Percentiles rank a stretch among this genome's conserved stretches.
Evolutionary conservation across 2,113 vertebrate genomes (phyloP).

Genomic region (Clarias magur): DNA sequence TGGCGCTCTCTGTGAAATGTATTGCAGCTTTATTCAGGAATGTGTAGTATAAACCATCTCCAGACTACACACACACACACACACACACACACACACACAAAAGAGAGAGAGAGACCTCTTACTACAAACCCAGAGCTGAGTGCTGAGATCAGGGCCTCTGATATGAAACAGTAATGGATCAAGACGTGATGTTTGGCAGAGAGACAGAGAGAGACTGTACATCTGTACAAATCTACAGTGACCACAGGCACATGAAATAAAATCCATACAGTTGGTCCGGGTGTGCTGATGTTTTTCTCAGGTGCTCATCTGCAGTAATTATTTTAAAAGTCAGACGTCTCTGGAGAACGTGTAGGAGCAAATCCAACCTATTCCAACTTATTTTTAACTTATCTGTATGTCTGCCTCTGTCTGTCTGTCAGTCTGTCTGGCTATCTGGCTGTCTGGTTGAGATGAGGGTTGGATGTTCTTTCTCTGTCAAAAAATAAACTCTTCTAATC

Average conservation of each 20-base stretch:
- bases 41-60: conserved; percentile 47
- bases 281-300: conserved; percentile 11
- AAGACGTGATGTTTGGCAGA: not conserved
- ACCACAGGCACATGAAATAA: not conserved
- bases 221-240: not conserved
- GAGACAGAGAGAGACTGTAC: conserved; percentile 3
- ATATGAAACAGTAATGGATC: conserved; percentile 1
- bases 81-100: conserved; percentile 21
- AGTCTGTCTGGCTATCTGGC: not conserved
- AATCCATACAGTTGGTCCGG: not conserved
- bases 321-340: not conserved
- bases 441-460: not conserved
- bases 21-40: conserved; percentile 40
- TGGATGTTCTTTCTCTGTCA: not conserved
- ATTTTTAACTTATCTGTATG: not conserved
- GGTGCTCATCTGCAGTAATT: not conserved
- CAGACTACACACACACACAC: conserved; percentile 25
- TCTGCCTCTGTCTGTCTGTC: too few relatives aligned
- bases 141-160: not conserved
- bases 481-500: too few relatives aligned
- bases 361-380: not conserved
- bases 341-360: not conserved
- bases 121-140: conserved; percentile 20
- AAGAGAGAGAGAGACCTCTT: not conserved
- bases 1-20: not conserved